Evolutionary conservation across 2,888 invertebrate genomes (phyloP).

Genomic region (Eledona agricola): DNA sequence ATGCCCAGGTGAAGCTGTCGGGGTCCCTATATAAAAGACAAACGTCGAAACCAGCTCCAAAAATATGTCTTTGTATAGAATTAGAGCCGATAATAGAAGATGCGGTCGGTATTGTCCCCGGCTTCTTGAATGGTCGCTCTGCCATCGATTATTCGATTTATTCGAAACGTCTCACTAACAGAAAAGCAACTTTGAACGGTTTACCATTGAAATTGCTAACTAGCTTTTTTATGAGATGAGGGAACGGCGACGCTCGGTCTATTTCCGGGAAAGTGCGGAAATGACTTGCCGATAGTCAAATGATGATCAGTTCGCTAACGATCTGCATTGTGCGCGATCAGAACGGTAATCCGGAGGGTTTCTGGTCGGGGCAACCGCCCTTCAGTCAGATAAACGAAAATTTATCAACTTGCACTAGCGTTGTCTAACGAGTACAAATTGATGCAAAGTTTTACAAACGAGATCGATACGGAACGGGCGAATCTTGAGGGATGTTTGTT

Average conservation of each 20-base stretch:
- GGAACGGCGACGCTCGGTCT: slow-evolving; percentile 44
- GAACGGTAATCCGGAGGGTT: slow-evolving; percentile 42
- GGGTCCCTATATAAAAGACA: slow-evolving; percentile 49
- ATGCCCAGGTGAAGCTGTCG: slow-evolving; percentile 53
- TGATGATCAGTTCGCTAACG: slow-evolving; percentile 55
- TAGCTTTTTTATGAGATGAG: slow-evolving; percentile 38
- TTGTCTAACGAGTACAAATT: no score
- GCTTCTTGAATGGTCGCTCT: slow-evolving; percentile 11
- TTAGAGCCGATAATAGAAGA: slow-evolving; percentile 41
- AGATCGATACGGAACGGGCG: no score
- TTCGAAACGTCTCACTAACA: slow-evolving; percentile 37
- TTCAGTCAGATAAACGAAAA: no score
- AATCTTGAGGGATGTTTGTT: no score
- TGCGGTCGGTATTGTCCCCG: slow-evolving; percentile 50
- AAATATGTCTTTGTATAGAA: slow-evolving; percentile 51
- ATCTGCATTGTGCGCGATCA: slow-evolving; percentile 49
- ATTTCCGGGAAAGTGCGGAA: slow-evolving; percentile 50
- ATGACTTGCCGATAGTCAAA: slow-evolving; percentile 55
- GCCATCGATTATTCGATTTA: slow-evolving; percentile 40
- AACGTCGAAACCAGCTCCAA: slow-evolving; percentile 50
- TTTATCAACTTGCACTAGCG: no score
- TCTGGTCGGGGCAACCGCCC: no score
- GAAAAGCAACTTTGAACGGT: slow-evolving; percentile 33
- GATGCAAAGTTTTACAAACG: no score
- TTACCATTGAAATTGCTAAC: slow-evolving; percentile 37